These are phyloP conservation scores for Melanostoma mellinum DNA, from an alignment of 2,888 invertebrate genomes.

Conservation along the genomic window DNA sequence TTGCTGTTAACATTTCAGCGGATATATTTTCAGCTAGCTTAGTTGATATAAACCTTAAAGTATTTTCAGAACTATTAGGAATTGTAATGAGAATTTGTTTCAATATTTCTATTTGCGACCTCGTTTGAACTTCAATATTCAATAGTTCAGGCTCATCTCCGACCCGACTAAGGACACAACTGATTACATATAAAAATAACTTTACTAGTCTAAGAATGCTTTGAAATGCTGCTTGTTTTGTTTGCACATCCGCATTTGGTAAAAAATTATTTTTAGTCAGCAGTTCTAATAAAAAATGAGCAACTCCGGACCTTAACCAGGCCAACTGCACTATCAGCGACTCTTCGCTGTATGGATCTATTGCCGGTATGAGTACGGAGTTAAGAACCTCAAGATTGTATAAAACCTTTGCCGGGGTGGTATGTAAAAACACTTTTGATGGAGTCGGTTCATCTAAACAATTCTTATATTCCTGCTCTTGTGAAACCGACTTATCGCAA, in stretches of 20 bases:
- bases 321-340: slow-evolving; percentile 84
- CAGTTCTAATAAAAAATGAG: slow-evolving; percentile 88
- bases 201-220: slow-evolving; percentile 94
- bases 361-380: slow-evolving; percentile 95
- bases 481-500: slow-evolving; percentile 28
- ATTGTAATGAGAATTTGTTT: slow-evolving; percentile 91
- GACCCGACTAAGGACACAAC: slow-evolving; percentile 88
- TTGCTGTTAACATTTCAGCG: slow-evolving; percentile 85
- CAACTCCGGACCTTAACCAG: slow-evolving; percentile 85
- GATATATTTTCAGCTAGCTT: slow-evolving; percentile 92
- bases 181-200: slow-evolving; percentile 92
- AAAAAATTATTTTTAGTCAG: slow-evolving; percentile 93
- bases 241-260: slow-evolving; percentile 89
- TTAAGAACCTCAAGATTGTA: slow-evolving; percentile 92
- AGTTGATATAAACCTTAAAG: slow-evolving; percentile 91
- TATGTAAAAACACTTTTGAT: slow-evolving; percentile 41
- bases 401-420: slow-evolving; percentile 88
- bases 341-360: slow-evolving; percentile 89
- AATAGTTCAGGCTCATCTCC: slow-evolving; percentile 84
- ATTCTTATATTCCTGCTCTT: slow-evolving; percentile 35
- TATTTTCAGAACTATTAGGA: slow-evolving; percentile 93
- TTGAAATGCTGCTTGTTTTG: slow-evolving; percentile 91
- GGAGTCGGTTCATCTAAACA: slow-evolving; percentile 44
- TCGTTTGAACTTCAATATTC: slow-evolving; percentile 81
- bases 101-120: slow-evolving; percentile 85